Evolutionary conservation across 2,797 vertebrate species (phyloP).

Genomic region (Pyrocephalus nanus): DNA sequence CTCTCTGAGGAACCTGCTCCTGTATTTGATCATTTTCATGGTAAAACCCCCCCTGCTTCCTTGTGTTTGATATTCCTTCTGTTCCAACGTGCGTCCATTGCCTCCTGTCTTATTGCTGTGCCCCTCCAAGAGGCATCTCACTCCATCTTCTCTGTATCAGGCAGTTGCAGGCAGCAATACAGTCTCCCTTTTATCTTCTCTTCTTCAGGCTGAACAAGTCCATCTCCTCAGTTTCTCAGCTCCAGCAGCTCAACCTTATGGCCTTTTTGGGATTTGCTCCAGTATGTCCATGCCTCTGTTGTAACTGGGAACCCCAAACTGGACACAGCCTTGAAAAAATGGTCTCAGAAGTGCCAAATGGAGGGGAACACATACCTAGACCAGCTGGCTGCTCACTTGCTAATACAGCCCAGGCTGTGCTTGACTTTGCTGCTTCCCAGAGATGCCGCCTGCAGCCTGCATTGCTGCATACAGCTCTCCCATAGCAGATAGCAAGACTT

Average conservation of each 20-base stretch:
- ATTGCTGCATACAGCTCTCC: neutral
- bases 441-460: neutral
- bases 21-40: neutral
- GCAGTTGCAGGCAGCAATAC: neutral
- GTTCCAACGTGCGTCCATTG: neutral
- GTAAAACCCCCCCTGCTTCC: rapidly evolving
- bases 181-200: neutral
- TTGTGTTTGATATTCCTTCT: neutral
- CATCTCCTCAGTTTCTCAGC: neutral
- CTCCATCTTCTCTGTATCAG: neutral
- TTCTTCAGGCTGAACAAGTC: neutral
- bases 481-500: neutral
- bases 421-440: neutral
- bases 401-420: neutral
- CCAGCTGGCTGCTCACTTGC: neutral
- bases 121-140: neutral
- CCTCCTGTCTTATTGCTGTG: neutral
- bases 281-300: neutral
- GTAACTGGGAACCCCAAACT: neutral
- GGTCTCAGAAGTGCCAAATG: neutral
- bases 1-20: neutral
- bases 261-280: neutral
- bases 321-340: neutral
- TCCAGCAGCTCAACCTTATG: neutral
- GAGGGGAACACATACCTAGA: neutral